phyloP scores from a whole-genome alignment of 2,797 vertebrate genomes.

The Threskiornis aethiopicus region DNA sequence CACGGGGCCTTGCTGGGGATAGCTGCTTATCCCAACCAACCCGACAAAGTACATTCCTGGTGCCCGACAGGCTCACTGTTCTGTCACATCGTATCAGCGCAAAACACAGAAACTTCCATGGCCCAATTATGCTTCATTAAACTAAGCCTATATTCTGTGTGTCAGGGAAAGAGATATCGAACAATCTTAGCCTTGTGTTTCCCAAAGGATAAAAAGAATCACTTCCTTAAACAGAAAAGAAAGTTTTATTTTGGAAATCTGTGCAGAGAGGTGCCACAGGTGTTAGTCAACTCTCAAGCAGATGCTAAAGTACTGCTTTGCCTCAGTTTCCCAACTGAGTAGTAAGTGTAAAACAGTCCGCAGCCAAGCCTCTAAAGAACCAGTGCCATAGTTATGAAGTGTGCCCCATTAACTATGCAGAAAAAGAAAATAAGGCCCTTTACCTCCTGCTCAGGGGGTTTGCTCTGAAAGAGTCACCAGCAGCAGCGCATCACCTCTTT shows the following conservation, averaged over 20 bases:
- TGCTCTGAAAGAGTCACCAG: background rate
- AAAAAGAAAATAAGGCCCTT: background rate
- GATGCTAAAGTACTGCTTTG: background rate
- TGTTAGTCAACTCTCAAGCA: background rate
- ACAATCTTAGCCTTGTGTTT: background rate
- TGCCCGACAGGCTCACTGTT: background rate
- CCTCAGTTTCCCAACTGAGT: background rate
- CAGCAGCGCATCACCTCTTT: background rate
- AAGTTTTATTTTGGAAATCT: background rate
- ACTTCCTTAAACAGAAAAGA: background rate
- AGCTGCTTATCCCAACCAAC: background rate
- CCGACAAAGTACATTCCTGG: background rate
- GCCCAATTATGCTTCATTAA: constrained; percentile 69
- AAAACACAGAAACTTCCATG: constrained; percentile 25
- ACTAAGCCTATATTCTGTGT: background rate
- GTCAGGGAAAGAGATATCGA: background rate
- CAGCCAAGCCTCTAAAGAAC: background rate
- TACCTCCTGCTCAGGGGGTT: background rate
- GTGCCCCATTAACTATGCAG: background rate
- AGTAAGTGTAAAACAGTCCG: background rate
- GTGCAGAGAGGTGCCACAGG: background rate
- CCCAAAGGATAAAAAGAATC: background rate
- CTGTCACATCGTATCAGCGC: constrained; percentile 38
- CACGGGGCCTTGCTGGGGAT: background rate
- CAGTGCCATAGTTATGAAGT: background rate